phyloP scores from a whole-genome alignment of 2,113 vertebrate genomes.

The Ginglymostoma cirratum region DNA sequence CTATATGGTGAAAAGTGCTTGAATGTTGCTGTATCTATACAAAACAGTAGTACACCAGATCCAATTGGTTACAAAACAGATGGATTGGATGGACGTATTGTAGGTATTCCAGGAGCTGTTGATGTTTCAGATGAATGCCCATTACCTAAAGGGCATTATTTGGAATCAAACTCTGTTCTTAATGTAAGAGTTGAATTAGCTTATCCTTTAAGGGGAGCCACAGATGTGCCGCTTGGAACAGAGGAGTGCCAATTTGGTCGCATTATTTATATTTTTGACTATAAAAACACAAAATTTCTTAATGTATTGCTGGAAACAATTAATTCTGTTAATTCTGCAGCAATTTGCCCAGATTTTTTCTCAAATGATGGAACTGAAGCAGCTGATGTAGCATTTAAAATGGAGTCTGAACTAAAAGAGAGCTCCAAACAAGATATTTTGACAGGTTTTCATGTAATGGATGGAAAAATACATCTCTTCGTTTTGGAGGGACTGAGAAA shows the following conservation, averaged over 20 bases:
- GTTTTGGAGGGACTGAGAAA: constrained; percentile 71
- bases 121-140: constrained; percentile 16
- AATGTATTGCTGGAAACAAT: constrained; percentile 56
- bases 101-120: background rate
- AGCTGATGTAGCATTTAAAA: constrained; percentile 50
- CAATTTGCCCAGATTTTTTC: constrained; percentile 51
- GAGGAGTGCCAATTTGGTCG: constrained; percentile 53
- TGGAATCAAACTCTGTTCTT: constrained; percentile 59
- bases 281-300: constrained; percentile 46
- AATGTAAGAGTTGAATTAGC: constrained; percentile 65
- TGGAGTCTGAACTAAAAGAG: constrained; percentile 46
- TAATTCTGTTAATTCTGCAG: constrained; percentile 56
- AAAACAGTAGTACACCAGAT: constrained; percentile 45
- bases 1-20: constrained; percentile 57
- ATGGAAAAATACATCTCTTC: constrained; percentile 63
- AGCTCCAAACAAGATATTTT: constrained; percentile 58
- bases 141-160: constrained; percentile 59
- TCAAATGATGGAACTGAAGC: constrained; percentile 42
- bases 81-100: constrained; percentile 18
- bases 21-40: constrained; percentile 56
- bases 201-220: constrained; percentile 45
- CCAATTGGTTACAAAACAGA: background rate
- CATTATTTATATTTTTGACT: constrained; percentile 61
- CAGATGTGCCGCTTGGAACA: background rate
- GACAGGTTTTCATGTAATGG: constrained; percentile 71